These are phyloP conservation scores for Sarcophilus harrisii DNA, from an alignment of 2,797 vertebrate genomes.

Conservation along the genomic window DNA sequence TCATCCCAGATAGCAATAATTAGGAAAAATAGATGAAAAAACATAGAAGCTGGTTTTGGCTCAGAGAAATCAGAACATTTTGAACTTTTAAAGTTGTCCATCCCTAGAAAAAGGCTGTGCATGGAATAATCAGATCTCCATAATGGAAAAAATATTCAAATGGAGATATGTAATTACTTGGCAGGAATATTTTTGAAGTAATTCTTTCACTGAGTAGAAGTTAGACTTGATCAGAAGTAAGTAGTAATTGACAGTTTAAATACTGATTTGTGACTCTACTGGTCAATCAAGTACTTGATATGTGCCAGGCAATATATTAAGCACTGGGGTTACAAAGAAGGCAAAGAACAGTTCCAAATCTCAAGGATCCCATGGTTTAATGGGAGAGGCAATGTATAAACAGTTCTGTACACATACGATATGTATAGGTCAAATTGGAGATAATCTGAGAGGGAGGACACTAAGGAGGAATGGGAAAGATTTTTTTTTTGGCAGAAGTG, in stretches of 20 bases:
- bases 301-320: background rate
- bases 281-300: background rate
- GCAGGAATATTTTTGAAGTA: background rate
- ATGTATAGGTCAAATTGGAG: background rate
- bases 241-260: background rate
- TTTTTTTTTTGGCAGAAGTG: background rate
- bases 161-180: background rate
- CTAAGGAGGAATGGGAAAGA: background rate
- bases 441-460: background rate
- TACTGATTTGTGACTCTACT: background rate
- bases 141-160: background rate
- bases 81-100: background rate
- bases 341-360: background rate
- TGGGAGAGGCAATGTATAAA: background rate
- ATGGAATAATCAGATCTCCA: background rate
- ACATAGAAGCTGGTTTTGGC: background rate
- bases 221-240: background rate
- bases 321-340: background rate
- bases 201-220: background rate
- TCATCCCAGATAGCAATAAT: background rate
- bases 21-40: background rate
- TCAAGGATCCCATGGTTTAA: background rate
- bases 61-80: background rate
- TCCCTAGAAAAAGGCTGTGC: background rate
- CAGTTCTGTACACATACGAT: background rate